Evolutionary conservation across 2,113 vertebrate genomes (phyloP).

Genomic region (Tonatia bakeri): DNA sequence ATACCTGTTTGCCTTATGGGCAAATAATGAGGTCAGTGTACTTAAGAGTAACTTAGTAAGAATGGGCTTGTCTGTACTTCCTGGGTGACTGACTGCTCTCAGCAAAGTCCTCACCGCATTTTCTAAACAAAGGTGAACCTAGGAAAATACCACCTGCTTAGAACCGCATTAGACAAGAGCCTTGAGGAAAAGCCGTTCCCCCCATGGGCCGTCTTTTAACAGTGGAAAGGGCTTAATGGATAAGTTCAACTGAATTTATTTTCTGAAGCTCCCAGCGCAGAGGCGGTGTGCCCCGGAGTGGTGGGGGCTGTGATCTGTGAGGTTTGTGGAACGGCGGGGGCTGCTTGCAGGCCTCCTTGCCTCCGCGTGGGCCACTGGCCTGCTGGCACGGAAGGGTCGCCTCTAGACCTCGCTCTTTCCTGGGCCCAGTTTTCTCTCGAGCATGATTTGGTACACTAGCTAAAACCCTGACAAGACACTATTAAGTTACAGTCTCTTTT

Average conservation of each 20-base stretch:
- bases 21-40: constrained; percentile 65
- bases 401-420: neutral
- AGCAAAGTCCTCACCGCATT: constrained; percentile 20
- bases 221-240: neutral
- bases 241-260: neutral
- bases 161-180: neutral
- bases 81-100: constrained; percentile 32
- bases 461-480: neutral
- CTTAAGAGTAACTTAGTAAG: constrained; percentile 31
- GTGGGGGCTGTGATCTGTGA: neutral
- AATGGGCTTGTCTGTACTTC: constrained; percentile 48
- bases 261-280: neutral
- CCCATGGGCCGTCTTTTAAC: neutral
- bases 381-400: neutral
- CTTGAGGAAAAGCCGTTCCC: neutral
- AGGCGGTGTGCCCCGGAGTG: neutral
- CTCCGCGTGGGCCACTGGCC: rapidly evolving
- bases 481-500: neutral
- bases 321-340: neutral
- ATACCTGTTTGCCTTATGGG: neutral
- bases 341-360: neutral
- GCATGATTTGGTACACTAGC: neutral
- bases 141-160: constrained; percentile 32
- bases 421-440: neutral
- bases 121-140: constrained; percentile 44